Evolutionary conservation across 2,888 invertebrate species (phyloP), one percentile per base, ranked within the genome.

Genomic region (Coecobrya sp.): DNA sequence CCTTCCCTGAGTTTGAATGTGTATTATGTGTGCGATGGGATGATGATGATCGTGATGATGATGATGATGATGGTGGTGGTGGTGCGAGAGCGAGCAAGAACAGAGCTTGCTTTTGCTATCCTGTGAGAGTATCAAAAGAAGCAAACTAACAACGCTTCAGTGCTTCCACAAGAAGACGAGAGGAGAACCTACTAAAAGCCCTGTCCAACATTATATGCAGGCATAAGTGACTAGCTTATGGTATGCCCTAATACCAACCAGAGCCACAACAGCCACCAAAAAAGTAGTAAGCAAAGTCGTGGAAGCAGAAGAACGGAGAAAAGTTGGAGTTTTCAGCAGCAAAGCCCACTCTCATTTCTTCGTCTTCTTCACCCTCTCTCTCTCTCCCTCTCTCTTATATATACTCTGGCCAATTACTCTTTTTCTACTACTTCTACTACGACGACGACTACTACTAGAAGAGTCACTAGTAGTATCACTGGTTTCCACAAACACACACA

Each of bases 221-320:
- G 91, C 88, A 88, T 88, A 88, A 92, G 92, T 92, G 87, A 92
- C 92, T 88, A 79, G 92, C 88, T 92, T 87, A 87, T 88, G 92
- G 84, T 82, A 87, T 91, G 81, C 68, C 89, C 62, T 89, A 68
- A 65, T 89, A 59, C 19, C 36, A 81, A 82, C 36, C 42, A 82
- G 82, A 82, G 81, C 70, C 91, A 86, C 82, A 82, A 86, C 86
- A 91, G 62, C 85, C 90, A 91, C 86, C 86, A 91, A 91, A 79
- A 81, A 62, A 82, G 59, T 22, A 82, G 45, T 59, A 62, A 82
- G 62, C 13, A 62, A 42, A 42, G n/a, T 0, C 7, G 45, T 68
- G 45, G 87, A 87, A 70, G 86, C 36, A 70, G 87, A 85, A 81
- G 82, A 89, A 92, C 92, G 92, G 92, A 92, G 92, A 92, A 92